Evolutionary conservation across 1,140 invertebrate genomes (phyloP).

Genomic region (Drosophila ficusphila): DNA sequence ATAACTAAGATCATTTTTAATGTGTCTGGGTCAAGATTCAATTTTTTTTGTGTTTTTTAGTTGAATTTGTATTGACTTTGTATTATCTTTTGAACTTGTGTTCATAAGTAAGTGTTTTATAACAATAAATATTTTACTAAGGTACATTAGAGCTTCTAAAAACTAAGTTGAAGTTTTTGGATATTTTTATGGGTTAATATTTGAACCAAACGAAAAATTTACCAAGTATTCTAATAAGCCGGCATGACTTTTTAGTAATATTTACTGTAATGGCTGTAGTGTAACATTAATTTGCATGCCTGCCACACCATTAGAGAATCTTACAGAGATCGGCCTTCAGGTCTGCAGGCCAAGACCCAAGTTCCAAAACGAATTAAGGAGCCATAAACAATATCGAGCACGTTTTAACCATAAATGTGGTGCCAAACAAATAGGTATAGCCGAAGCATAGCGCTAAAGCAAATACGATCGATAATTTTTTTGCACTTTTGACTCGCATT

Average conservation of each 20-base stretch:
- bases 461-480: slow-evolving; percentile 43
- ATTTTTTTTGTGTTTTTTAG: background rate
- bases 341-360: slow-evolving; percentile 23
- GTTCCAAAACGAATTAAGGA: slow-evolving; percentile 35
- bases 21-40: too few species aligned
- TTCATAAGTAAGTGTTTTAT: too few species aligned
- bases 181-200: background rate
- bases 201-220: background rate
- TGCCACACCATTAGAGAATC: slow-evolving; percentile 37
- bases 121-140: too few species aligned
- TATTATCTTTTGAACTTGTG: too few species aligned
- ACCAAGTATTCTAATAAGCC: too few species aligned
- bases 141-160: too few species aligned
- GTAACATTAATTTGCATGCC: slow-evolving; percentile 19
- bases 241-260: background rate
- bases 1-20: too few species aligned
- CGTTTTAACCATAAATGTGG: slow-evolving; percentile 69
- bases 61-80: too few species aligned
- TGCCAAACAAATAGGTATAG: slow-evolving; percentile 25
- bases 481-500: slow-evolving; percentile 12
- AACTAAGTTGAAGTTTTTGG: too few species aligned
- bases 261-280: slow-evolving; percentile 21
- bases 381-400: slow-evolving; percentile 61
- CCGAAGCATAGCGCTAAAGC: slow-evolving; percentile 29
- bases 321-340: slow-evolving; percentile 56